Evolutionary conservation across 1,140 invertebrate species (phyloP).

Genomic region (Cyrtorhinus lividipennis): DNA sequence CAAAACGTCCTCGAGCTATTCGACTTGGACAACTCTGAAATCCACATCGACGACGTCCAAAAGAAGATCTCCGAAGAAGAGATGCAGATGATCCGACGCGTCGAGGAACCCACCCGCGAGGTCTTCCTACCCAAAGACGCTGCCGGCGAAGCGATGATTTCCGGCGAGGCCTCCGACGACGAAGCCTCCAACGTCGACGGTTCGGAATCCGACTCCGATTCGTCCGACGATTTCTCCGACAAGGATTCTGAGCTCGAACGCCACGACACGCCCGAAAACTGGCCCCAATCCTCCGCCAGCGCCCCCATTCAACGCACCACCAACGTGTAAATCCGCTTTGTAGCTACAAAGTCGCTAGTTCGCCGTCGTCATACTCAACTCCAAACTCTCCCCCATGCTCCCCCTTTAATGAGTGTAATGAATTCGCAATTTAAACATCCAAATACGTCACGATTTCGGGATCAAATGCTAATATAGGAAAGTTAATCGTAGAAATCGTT

Average conservation of each 20-base stretch:
- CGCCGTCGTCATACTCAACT: not conserved
- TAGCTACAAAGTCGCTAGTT: not conserved
- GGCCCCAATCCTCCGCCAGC: not conserved
- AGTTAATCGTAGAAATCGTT: not conserved
- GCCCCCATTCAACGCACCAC: no score
- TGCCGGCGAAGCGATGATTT: constrained; percentile 25
- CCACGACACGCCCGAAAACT: not conserved
- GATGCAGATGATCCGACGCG: constrained; percentile 19
- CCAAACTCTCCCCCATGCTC: not conserved
- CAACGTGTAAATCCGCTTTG: no score
- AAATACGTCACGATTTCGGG: not conserved
- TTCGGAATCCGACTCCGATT: not conserved
- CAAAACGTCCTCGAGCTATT: constrained; percentile 17
- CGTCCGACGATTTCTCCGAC: constrained; percentile 6
- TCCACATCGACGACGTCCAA: constrained; percentile 13
- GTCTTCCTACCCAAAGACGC: constrained; percentile 23
- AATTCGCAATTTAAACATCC: not conserved
- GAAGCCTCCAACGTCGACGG: constrained; percentile 5
- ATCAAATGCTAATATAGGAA: no score
- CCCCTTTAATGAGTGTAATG: not conserved
- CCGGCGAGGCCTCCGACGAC: constrained; percentile 24
- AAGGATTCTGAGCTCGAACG: not conserved
- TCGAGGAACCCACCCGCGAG: constrained; percentile 9
- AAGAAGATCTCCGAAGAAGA: constrained; percentile 17
- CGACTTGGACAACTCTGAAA: constrained; percentile 14